phyloP scores from a whole-genome alignment of 2,888 invertebrate species.

The Melinopterus prodromus region DNA sequence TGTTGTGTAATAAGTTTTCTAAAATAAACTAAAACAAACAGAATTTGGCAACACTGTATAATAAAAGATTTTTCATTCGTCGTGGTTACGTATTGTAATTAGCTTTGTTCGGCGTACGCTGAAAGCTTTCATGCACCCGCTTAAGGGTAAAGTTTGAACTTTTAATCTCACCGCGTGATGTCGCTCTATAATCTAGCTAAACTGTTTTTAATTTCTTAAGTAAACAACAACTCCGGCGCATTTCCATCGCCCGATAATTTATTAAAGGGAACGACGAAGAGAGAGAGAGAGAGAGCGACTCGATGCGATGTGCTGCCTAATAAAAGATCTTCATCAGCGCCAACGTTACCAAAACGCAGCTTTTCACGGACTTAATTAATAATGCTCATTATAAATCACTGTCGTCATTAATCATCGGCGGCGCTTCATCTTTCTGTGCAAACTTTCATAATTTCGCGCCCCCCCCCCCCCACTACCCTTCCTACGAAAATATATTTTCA shows the following conservation, averaged over 20 bases:
- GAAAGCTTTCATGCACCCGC: not conserved
- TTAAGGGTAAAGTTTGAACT: not conserved
- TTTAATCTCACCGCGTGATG: not conserved
- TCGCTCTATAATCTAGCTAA: not conserved
- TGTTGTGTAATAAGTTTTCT: no score
- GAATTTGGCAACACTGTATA: no score
- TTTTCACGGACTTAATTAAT: conserved; percentile 34
- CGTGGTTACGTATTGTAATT: not conserved
- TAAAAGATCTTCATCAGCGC: conserved; percentile 25
- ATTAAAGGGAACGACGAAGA: not conserved
- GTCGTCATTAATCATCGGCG: conserved; percentile 30
- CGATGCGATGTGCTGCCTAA: conserved; percentile 8
- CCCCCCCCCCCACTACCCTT: not conserved
- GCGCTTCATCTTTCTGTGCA: conserved; percentile 12
- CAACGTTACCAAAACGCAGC: conserved; percentile 12
- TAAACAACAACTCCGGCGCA: not conserved
- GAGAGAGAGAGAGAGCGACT: not conserved
- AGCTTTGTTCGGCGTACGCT: not conserved
- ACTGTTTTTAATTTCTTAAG: not conserved
- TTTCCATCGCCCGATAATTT: not conserved
- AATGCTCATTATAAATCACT: conserved; percentile 34
- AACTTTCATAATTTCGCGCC: not conserved
- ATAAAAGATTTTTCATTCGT: not conserved
- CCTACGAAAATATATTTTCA: not conserved
- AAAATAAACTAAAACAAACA: no score